Conservation (phyloP, 1,140 invertebrate genomes). For the Arion vulgaris region DNA sequence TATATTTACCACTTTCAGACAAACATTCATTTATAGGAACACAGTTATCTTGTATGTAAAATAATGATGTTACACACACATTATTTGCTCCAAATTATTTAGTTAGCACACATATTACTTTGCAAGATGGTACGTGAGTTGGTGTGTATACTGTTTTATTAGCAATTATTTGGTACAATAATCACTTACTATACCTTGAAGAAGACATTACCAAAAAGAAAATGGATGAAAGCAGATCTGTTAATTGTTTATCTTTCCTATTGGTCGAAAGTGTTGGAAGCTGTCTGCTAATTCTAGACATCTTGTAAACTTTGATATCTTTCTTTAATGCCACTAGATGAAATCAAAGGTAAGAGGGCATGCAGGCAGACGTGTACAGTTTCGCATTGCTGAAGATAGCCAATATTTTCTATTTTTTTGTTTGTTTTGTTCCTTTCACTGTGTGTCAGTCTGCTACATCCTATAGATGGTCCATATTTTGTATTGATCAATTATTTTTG, state of each 20-base stretch:
- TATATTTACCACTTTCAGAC: no score
- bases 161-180: neutral
- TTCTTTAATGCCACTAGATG: slow-evolving; percentile 29
- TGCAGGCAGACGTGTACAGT: slow-evolving; percentile 16
- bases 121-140: no score
- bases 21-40: no score
- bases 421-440: slow-evolving; percentile 12
- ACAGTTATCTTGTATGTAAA: no score
- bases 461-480: slow-evolving; percentile 13
- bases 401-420: neutral
- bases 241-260: neutral
- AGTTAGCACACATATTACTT: no score
- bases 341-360: slow-evolving; percentile 34
- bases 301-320: neutral
- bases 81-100: no score
- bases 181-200: neutral
- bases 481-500: neutral
- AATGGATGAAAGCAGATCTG: neutral
- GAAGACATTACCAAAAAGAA: neutral
- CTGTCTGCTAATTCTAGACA: neutral
- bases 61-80: no score
- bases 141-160: neutral
- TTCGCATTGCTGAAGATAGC: slow-evolving; percentile 19
- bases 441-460: neutral
- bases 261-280: neutral